Evolutionary conservation across 2,797 vertebrate genomes (phyloP).

Genomic region (Diplodus puntazzo): DNA sequence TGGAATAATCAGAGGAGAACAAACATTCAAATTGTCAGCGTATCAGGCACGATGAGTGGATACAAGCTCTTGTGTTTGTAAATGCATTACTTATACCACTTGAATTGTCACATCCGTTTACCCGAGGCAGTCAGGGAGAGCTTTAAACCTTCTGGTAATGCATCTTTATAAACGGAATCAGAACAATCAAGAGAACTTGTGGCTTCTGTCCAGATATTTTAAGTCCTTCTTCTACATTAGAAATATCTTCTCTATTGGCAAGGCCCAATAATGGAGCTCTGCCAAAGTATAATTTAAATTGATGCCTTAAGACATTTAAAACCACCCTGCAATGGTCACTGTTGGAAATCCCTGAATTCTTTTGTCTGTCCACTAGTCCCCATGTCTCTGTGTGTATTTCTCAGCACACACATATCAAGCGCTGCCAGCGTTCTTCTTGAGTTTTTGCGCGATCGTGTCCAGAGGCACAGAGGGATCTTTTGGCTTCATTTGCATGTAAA

Average conservation of each 20-base stretch:
- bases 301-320: slow-evolving; percentile 33
- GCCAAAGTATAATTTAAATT: slow-evolving; percentile 37
- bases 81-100: slow-evolving; percentile 68
- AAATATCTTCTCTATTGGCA: slow-evolving; percentile 14
- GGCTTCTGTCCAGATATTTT: slow-evolving; percentile 36
- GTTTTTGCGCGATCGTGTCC: slow-evolving; percentile 69
- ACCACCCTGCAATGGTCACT: slow-evolving; percentile 38
- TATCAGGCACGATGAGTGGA: slow-evolving; percentile 64
- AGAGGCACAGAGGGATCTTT: slow-evolving; percentile 78
- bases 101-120: slow-evolving; percentile 60
- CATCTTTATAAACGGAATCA: slow-evolving; percentile 48
- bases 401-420: slow-evolving; percentile 32
- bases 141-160: slow-evolving; percentile 41
- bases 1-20: slow-evolving; percentile 70
- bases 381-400: slow-evolving; percentile 34
- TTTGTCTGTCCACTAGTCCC: slow-evolving; percentile 26
- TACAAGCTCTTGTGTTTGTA: slow-evolving; percentile 66
- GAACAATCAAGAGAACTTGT: slow-evolving; percentile 15
- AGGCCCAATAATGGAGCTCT: slow-evolving; percentile 6
- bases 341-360: slow-evolving; percentile 26
- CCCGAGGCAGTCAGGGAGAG: slow-evolving; percentile 28
- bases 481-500: slow-evolving; percentile 86
- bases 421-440: slow-evolving; percentile 59
- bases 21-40: slow-evolving; percentile 72
- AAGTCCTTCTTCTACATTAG: slow-evolving; percentile 2